Evolutionary conservation across 2,888 invertebrate species (phyloP), one percentile per base, ranked within the genome.

Genomic region (Athalia rosae): DNA sequence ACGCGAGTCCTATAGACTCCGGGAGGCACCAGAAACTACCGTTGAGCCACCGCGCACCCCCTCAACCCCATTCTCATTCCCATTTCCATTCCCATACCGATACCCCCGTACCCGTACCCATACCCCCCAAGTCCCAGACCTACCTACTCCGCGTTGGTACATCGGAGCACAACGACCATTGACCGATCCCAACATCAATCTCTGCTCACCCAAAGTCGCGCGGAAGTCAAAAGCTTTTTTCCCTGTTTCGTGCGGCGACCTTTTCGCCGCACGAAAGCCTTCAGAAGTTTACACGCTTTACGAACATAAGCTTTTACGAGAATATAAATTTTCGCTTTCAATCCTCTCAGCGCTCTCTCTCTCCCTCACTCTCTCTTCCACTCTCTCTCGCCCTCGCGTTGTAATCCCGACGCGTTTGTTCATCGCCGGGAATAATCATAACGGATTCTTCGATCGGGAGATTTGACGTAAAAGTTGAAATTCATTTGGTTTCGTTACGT

Each of bases 181-280:
- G 71, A 77, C 69, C 73, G 69, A 71, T 69, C 77, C 77, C 67
- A 73, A 69, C 61, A 77, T 77, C 77, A 77, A 77, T 77, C 77
- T 61, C 77, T 62, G 9, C 59, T 45, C 69, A 53, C 77, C 62
- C 15, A 71, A 77, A 77, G 50, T 77, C 77, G 71, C 50, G 11
- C 59, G 73, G 66, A 62, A 77, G 77, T 77, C 77, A 63, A 74
- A 77, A 77, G 77, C 77, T 77, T 77, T 77, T 71, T 73, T 69
- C 69, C 62, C 62, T 76, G 76, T 77, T 66, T 61, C 77, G 77
- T 13, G 61, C 7, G 53, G 56, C 45, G 76, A 71, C 43, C 43
- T 43, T 56, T 56, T 56, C 71, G 71, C 15, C 71, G 56, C 71
- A 58, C 71, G 71, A 71, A 71, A 71, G 71, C 71, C 71, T 71